Conservation (phyloP, 2,888 invertebrate genomes). For the Gisinianus flammeolus region DNA sequence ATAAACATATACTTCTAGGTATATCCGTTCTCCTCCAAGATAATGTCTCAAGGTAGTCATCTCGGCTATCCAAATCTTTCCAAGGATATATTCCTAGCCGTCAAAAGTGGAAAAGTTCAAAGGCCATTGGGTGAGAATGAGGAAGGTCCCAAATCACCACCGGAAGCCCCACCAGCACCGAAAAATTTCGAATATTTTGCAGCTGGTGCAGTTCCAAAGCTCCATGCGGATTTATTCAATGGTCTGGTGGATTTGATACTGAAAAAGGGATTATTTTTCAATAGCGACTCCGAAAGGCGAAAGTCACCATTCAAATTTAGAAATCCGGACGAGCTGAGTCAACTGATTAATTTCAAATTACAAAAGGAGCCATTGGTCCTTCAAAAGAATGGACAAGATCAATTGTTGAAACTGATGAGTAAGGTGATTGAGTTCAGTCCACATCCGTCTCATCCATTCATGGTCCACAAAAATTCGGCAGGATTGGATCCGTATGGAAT, state of each 20-base stretch:
- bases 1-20: too few relatives aligned
- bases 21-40: too few relatives aligned
- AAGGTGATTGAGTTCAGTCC: constrained; percentile 33
- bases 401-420: constrained; percentile 11
- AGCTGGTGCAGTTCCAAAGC: not conserved
- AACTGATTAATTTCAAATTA: constrained; percentile 12
- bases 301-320: constrained; percentile 20
- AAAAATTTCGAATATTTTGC: not conserved
- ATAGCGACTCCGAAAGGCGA: not conserved
- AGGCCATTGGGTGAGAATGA: too few relatives aligned
- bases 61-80: too few relatives aligned
- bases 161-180: constrained; percentile 5
- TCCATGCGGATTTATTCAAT: constrained; percentile 21
- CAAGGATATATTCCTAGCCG: too few relatives aligned
- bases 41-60: too few relatives aligned
- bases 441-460: constrained; percentile 30
- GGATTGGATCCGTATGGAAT: constrained; percentile 42
- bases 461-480: constrained; percentile 13
- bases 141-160: not conserved
- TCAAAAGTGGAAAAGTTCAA: too few relatives aligned
- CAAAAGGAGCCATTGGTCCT: not conserved
- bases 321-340: constrained; percentile 2
- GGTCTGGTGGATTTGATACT: constrained; percentile 19
- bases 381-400: not conserved
- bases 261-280: constrained; percentile 22